Conservation (phyloP, 2,797 vertebrate species). For the Naso thynnoides region DNA sequence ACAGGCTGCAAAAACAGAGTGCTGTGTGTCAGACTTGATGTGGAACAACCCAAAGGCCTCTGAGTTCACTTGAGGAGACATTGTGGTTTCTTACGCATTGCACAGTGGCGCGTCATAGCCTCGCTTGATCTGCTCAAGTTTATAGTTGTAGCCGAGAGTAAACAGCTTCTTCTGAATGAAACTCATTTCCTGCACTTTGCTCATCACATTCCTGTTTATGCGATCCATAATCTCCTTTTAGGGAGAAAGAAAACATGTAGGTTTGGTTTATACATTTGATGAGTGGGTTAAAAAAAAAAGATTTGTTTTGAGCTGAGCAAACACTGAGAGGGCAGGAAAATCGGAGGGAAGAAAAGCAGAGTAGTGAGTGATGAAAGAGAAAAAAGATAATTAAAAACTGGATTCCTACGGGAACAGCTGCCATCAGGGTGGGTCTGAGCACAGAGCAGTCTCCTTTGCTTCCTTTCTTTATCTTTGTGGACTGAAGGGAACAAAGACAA, state of each 20-base stretch:
- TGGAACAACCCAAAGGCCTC: background rate
- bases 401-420: slow-evolving; percentile 92
- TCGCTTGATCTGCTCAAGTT: slow-evolving; percentile 94
- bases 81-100: slow-evolving; percentile 89
- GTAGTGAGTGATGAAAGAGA: background rate
- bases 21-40: background rate
- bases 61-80: background rate
- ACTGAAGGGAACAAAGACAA: slow-evolving; percentile 82
- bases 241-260: slow-evolving; percentile 37
- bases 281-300: background rate
- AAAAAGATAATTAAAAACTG: background rate
- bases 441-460: slow-evolving; percentile 95
- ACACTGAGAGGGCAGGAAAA: background rate
- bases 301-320: background rate
- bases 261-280: background rate
- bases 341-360: background rate
- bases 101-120: slow-evolving; percentile 98
- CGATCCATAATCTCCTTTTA: slow-evolving; percentile 98
- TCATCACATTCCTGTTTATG: slow-evolving; percentile 99
- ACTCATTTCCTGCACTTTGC: slow-evolving; percentile 98
- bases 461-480: slow-evolving; percentile 97
- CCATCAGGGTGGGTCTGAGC: slow-evolving; percentile 95
- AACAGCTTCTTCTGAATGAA: slow-evolving; percentile 95
- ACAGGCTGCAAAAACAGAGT: slow-evolving; percentile 80
- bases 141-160: slow-evolving; percentile 96